phyloP scores from a whole-genome alignment of 2,888 invertebrate species.

The Steinernema scapterisci region DNA sequence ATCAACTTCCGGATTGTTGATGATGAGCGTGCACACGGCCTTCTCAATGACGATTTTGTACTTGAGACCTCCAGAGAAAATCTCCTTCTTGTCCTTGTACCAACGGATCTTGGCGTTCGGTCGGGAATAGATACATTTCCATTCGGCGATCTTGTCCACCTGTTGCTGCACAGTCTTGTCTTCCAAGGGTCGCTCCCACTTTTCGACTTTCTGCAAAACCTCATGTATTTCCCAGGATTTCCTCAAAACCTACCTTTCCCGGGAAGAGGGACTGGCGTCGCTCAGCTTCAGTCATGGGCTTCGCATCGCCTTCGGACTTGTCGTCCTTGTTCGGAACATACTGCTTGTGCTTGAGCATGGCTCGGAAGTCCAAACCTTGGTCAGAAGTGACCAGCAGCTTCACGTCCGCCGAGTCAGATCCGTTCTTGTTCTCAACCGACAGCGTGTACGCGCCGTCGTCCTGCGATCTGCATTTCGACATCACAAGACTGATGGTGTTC shows the following conservation, averaged over 20 bases:
- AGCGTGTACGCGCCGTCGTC: constrained; percentile 84
- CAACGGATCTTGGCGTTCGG: constrained; percentile 75
- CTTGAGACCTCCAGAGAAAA: constrained; percentile 76
- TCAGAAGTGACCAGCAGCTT: constrained; percentile 82
- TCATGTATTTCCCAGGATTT: neutral
- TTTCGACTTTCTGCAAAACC: constrained; percentile 54
- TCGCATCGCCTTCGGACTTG: constrained; percentile 44
- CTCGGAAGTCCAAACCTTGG: constrained; percentile 90
- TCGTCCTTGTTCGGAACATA: constrained; percentile 31
- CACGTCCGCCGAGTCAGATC: constrained; percentile 93
- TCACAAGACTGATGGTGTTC: constrained; percentile 93
- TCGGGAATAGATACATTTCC: constrained; percentile 93
- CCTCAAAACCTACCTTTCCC: neutral
- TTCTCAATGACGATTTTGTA: constrained; percentile 92
- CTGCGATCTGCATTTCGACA: constrained; percentile 86
- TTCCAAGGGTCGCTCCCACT: constrained; percentile 62
- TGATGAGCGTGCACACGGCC: constrained; percentile 86
- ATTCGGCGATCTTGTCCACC: constrained; percentile 90
- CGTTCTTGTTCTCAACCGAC: constrained; percentile 88
- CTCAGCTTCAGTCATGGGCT: constrained; percentile 47
- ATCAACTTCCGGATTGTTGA: constrained; percentile 86
- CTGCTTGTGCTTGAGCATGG: constrained; percentile 86
- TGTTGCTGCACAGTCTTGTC: constrained; percentile 64
- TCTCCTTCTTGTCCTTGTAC: constrained; percentile 67
- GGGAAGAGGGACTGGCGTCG: constrained; percentile 40